Percentiles rank a stretch among this genome's conserved stretches.
These are phyloP conservation scores for Xenus cinereus DNA, from an alignment of 2,113 vertebrate species.

Conservation along the genomic window DNA sequence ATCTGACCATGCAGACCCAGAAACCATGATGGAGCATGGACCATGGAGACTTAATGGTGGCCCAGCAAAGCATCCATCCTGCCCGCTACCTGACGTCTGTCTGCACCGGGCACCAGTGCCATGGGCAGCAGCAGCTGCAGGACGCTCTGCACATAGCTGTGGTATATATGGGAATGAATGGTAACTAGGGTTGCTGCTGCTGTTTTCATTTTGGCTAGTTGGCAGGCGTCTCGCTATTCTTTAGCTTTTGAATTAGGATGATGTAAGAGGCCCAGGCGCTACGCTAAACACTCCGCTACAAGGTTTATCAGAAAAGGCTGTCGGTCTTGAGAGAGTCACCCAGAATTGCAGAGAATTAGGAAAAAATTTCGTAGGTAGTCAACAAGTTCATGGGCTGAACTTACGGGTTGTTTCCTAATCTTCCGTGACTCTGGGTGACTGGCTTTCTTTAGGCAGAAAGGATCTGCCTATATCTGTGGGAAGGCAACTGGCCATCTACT, in stretches of 20 bases:
- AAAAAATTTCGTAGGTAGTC: not conserved
- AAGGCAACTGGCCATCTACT: not conserved
- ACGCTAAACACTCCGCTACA: not conserved
- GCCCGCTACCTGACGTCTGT: not conserved
- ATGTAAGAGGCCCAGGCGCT: not conserved
- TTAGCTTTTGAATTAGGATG: conserved; percentile 52
- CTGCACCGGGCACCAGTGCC: fast-evolving
- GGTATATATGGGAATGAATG: conserved; percentile 11
- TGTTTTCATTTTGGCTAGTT: conserved; percentile 44
- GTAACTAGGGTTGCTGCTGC: not conserved
- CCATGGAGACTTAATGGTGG: not conserved
- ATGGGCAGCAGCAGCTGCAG: not conserved
- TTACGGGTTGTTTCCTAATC: not conserved
- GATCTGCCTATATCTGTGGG: not conserved
- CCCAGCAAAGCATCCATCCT: not conserved
- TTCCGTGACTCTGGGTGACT: not conserved
- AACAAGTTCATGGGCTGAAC: not conserved
- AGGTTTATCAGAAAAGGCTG: conserved; percentile 18
- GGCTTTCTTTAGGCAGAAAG: not conserved
- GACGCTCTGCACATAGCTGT: not conserved
- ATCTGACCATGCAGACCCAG: not conserved
- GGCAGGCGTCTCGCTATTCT: conserved; percentile 38
- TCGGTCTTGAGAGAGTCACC: not conserved
- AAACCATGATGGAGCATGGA: not conserved
- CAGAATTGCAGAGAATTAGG: not conserved